Conservation (phyloP, 35 echinoderm and acorn worm species). For the Nesometra sesokonis region DNA sequence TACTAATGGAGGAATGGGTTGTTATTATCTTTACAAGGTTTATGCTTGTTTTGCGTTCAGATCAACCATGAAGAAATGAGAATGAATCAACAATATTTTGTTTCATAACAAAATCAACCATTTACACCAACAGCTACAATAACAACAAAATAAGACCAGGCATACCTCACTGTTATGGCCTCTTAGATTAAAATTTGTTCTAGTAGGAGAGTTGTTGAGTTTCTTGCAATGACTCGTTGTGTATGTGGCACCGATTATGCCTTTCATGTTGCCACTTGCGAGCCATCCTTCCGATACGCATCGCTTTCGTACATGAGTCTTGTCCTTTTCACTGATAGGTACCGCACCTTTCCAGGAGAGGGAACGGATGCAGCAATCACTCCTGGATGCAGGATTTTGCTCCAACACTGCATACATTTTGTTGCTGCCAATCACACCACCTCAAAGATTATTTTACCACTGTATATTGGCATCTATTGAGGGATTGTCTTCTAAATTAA, state of each 20-base stretch:
- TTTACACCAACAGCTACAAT: no score
- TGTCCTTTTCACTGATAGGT: conserved; percentile 92
- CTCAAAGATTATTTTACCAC: no score
- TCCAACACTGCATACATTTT: conserved; percentile 95
- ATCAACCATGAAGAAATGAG: no score
- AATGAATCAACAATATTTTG: no score
- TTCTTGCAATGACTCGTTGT: conserved; percentile 75
- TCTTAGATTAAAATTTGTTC: conserved; percentile 92
- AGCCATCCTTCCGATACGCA: conserved; percentile 92
- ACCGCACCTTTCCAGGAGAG: conserved; percentile 96
- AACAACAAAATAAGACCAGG: not conserved
- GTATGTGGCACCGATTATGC: conserved; percentile 82
- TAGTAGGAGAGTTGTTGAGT: conserved; percentile 30
- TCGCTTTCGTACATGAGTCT: conserved; percentile 79
- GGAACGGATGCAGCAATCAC: conserved; percentile 88
- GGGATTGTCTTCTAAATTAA: no score
- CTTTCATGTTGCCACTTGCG: conserved; percentile 87
- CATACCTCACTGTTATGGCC: conserved; percentile 98
- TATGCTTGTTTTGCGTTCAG: no score
- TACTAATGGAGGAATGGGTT: no score
- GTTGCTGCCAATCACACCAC: no score
- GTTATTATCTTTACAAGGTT: no score
- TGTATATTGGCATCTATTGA: no score
- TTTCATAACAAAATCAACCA: no score
- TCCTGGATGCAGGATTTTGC: conserved; percentile 87